Evolutionary conservation across 2,113 vertebrate genomes (phyloP).

Genomic region (Carollia perspicillata): DNA sequence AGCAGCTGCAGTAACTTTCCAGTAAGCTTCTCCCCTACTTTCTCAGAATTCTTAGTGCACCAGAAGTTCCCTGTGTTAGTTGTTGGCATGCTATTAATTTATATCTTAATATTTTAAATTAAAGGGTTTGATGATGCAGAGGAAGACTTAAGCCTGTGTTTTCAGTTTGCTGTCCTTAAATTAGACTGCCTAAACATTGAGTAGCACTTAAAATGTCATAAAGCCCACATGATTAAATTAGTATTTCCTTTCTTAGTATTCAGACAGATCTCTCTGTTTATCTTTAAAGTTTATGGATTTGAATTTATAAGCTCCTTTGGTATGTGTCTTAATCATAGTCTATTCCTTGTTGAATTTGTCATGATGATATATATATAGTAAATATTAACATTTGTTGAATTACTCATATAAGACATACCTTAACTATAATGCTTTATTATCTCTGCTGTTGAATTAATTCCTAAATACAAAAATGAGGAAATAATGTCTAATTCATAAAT

Average conservation of each 20-base stretch:
- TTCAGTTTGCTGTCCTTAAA: background rate
- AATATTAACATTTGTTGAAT: background rate
- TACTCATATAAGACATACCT: background rate
- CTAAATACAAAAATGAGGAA: background rate
- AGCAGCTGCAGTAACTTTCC: background rate
- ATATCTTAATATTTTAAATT: background rate
- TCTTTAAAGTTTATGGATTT: background rate
- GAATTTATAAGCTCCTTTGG: background rate
- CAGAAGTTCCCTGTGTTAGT: background rate
- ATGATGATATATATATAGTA: background rate
- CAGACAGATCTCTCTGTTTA: background rate
- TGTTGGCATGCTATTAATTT: background rate
- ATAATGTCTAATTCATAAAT: background rate
- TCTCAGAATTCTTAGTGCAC: background rate
- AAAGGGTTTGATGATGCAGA: background rate
- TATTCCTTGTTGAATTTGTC: background rate
- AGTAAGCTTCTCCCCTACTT: background rate
- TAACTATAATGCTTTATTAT: background rate
- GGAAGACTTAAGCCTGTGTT: background rate
- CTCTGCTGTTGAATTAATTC: background rate
- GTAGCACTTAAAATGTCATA: background rate
- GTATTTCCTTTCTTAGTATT: background rate
- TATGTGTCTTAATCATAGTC: background rate
- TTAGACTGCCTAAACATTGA: background rate
- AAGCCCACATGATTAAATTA: background rate